Evolutionary conservation across 2,113 vertebrate genomes (phyloP), one percentile per base, ranked within the genome.

Genomic region (Syngnathus floridae): DNA sequence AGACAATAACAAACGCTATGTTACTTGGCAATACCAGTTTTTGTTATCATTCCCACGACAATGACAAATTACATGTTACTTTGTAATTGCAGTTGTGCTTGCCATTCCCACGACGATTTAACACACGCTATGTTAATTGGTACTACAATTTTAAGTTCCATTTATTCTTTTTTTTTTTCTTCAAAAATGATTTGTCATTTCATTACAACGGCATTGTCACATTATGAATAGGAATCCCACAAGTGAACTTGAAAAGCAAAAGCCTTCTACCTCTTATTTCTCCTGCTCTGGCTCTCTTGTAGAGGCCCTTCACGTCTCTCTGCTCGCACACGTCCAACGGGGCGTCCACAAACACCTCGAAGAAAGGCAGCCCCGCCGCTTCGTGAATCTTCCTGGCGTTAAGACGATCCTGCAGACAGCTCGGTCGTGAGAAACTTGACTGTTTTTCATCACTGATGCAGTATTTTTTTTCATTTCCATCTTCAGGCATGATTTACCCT

Each of bases 331-430:
- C 95, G 12, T 98, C 92, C 80, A 99, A 78, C 0, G 97, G 97
- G 22, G 97, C 97, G 57, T 99, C 97, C 46, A 99, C 95, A 86
- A 99, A 99, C 12, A 98, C 95, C 85, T 99, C 97, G 70, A 98
- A 99, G 77, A 99, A 99, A 3, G 97, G 97, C 67, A 99, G 85
- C 17, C 95, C 95, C 6, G 95, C 92, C 0, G 90, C 93, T 82
- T 98, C 95, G 0, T 99, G 97, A 78, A 98, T 98, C 74, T 84
- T 93, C 70, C 97, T 92, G 26, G 95, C 95, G 5, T 99, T 98
- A 66, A 94, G 88, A 36, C 97, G 97, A 88, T 99, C 96, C 97
- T 99, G 65, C 17, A 49, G 68, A 9, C 13, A 31, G 9, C 26
- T 35, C 13, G 14, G 14, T 35, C 19, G 7, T 61, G n/a, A 43